These are phyloP conservation scores for Poeciliopsis presidionis DNA, from an alignment of 2,797 vertebrate genomes.

Conservation along the genomic window DNA sequence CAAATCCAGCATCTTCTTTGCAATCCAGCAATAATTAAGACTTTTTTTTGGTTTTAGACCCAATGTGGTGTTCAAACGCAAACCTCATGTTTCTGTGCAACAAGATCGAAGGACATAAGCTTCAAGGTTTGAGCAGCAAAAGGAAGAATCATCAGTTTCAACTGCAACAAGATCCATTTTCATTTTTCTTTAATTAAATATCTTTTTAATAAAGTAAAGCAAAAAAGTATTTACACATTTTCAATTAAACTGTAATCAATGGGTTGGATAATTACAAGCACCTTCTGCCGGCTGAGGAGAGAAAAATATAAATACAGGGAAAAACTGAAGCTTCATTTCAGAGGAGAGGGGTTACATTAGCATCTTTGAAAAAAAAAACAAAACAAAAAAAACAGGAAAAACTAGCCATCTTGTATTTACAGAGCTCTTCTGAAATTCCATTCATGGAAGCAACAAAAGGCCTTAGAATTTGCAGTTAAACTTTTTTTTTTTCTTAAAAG, in stretches of 20 bases:
- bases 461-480: conserved; percentile 70
- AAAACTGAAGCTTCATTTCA: conserved; percentile 61
- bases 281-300: conserved; percentile 82
- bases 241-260: conserved; percentile 86
- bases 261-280: conserved; percentile 87
- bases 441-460: conserved; percentile 75
- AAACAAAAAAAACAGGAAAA: conserved; percentile 42
- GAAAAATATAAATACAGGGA: conserved; percentile 88
- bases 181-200: conserved; percentile 91
- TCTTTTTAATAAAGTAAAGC: conserved; percentile 88
- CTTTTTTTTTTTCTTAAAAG: conserved; percentile 12
- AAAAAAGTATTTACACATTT: conserved; percentile 91
- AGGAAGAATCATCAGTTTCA: not conserved
- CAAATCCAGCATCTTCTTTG: not conserved
- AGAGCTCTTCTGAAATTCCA: conserved; percentile 81
- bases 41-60: not conserved
- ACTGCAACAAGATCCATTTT: conserved; percentile 82
- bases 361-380: conserved; percentile 54
- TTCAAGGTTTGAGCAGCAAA: not conserved
- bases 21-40: not conserved
- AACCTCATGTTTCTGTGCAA: not conserved
- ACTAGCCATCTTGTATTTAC: conserved; percentile 74
- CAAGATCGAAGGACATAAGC: not conserved
- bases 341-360: conserved; percentile 64
- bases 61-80: not conserved